Evolutionary conservation across 1,140 invertebrate species (phyloP).

Genomic region (Agraylea sexmaculata): DNA sequence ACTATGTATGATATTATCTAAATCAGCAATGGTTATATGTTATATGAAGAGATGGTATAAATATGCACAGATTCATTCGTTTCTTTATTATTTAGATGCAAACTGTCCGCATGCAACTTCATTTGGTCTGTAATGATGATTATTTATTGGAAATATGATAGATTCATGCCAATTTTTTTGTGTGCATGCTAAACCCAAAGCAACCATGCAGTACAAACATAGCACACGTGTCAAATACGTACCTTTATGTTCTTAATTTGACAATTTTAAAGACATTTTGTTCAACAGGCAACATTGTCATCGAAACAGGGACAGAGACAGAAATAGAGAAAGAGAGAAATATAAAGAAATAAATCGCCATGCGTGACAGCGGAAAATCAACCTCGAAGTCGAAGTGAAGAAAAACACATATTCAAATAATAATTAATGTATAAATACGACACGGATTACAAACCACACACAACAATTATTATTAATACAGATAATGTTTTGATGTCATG

Average conservation of each 20-base stretch:
- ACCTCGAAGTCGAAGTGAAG: neutral
- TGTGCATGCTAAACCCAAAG: too few relatives aligned
- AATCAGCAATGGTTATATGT: too few relatives aligned
- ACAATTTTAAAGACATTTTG: slow-evolving; percentile 16
- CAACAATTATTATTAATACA: too few relatives aligned
- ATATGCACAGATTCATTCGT: too few relatives aligned
- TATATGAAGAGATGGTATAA: too few relatives aligned
- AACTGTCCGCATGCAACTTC: too few relatives aligned
- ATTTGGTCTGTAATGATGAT: too few relatives aligned
- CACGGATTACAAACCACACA: slow-evolving; percentile 5
- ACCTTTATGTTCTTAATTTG: slow-evolving; percentile 21
- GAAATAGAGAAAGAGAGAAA: slow-evolving; percentile 20
- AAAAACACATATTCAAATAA: slow-evolving; percentile 1
- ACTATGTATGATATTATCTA: too few relatives aligned
- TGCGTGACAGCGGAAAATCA: slow-evolving; percentile 20
- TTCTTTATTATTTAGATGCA: too few relatives aligned
- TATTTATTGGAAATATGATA: too few relatives aligned
- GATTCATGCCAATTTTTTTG: too few relatives aligned
- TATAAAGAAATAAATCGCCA: slow-evolving; percentile 21
- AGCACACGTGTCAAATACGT: slow-evolving; percentile 21
- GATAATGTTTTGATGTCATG: too few relatives aligned
- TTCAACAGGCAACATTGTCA: slow-evolving; percentile 19
- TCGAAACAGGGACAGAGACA: slow-evolving; percentile 20
- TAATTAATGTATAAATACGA: slow-evolving; percentile 1
- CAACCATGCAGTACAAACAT: slow-evolving; percentile 9